Evolutionary conservation across 2,797 vertebrate species (phyloP), one percentile per base, ranked within the genome.

Genomic region (Labeo calbasu): DNA sequence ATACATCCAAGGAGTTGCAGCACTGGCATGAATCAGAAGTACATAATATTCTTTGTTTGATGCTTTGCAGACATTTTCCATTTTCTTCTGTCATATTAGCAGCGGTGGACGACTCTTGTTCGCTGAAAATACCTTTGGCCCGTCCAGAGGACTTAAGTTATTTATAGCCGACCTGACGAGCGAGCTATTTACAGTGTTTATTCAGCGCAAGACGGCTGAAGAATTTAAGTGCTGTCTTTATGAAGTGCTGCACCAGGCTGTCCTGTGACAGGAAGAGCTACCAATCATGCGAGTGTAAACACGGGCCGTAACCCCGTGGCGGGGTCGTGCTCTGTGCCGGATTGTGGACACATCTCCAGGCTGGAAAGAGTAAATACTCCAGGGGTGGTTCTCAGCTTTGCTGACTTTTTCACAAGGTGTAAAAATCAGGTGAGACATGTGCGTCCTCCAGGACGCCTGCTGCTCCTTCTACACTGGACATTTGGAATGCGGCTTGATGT

Each of bases 211-310:
- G 89, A 91, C 90, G 88, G 89, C 90, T 89, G 81, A 66, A 88
- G 92, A 90, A 92, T 94, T 92, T 93, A 94, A 95, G 92, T 93
- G 92, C 91, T 89, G 92, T 86, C 90, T 93, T 92, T 90, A 90
- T 92, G 90, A 92, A 93, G 92, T 91, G 92, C 82, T 84, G 86
- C 86, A 87, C 86, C 91, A 89, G 91, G 87, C 90, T 66, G 89
- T 76, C 88, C 78, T 90, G 91, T 89, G 91, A 93, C 92, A 93
- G 90, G 89, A 89, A 91, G 87, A 89, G 84, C 90, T 90, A 94
- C 93, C 92, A 94, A 92, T 95, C 94, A 94, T 93, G 87, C 91
- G 85, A 91, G 91, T 91, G 93, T 94, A 94, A 95, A 94, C 92
- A 93, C 88, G 92, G 86, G 90, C 85, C 82, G 86, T 92, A 90